A percentile compares a stretch with the other conserved stretches of the same genome.
These are phyloP conservation scores for Trichopoda pennipes DNA, from an alignment of 2,888 invertebrate species.

Conservation along the genomic window DNA sequence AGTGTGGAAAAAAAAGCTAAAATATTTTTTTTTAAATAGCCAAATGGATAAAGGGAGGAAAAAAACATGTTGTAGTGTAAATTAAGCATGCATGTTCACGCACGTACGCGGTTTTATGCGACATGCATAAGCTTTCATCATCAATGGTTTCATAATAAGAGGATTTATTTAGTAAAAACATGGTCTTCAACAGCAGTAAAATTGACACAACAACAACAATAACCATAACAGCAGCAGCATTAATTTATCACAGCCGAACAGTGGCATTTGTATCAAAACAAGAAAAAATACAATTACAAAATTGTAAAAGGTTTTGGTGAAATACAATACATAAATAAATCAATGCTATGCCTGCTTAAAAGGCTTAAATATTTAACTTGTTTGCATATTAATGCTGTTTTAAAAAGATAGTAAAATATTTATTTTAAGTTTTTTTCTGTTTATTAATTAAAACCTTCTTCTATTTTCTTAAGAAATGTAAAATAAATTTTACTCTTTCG, in stretches of 20 bases:
- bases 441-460: background rate
- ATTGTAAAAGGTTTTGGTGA: background rate
- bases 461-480: too few relatives aligned
- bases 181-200: slow-evolving; percentile 11
- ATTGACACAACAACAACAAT: background rate
- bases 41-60: background rate
- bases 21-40: background rate
- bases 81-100: slow-evolving; percentile 58
- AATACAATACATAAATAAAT: background rate
- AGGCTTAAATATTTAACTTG: background rate
- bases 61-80: slow-evolving; percentile 37
- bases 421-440: background rate
- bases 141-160: slow-evolving; percentile 60
- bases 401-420: background rate
- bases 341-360: background rate
- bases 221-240: background rate
- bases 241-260: slow-evolving; percentile 25
- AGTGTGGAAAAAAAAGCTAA: background rate
- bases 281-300: background rate
- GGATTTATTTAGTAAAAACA: slow-evolving; percentile 63
- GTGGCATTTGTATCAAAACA: slow-evolving; percentile 6
- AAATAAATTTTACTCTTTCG: too few relatives aligned
- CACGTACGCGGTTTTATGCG: slow-evolving; percentile 53
- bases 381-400: background rate
- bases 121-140: slow-evolving; percentile 65